phyloP scores from a whole-genome alignment of 1,140 invertebrate species.

The Atta cephalotes region DNA sequence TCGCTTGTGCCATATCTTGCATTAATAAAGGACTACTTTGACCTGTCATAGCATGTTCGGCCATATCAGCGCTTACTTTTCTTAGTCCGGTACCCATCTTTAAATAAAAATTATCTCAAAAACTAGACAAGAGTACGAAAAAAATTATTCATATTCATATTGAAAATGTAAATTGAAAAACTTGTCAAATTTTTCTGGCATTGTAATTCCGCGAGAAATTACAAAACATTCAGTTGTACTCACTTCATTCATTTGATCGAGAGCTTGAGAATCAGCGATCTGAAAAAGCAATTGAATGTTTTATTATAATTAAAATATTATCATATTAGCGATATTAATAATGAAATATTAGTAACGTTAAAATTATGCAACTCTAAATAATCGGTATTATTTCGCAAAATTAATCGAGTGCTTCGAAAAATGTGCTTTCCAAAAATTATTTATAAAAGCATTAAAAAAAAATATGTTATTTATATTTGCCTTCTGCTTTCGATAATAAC shows the following conservation, averaged over 20 bases:
- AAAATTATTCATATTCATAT: not conserved
- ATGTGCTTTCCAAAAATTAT: not conserved
- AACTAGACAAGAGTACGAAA: not conserved
- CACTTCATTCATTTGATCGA: not conserved
- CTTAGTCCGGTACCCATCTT: not conserved
- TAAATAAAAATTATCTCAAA: slow-evolving; percentile 1
- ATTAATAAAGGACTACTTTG: slow-evolving; percentile 6
- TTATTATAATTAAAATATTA: not conserved
- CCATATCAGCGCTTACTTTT: not conserved
- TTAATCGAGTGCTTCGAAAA: not conserved
- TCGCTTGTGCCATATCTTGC: no score
- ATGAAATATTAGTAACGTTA: not conserved
- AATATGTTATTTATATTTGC: not conserved
- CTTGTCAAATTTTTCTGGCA: not conserved
- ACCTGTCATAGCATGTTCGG: not conserved
- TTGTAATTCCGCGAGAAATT: not conserved
- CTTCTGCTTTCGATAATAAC: not conserved
- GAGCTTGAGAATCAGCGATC: not conserved
- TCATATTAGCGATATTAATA: not conserved
- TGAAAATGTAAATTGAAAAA: not conserved
- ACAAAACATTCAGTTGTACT: not conserved
- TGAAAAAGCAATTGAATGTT: not conserved
- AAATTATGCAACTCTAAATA: not conserved
- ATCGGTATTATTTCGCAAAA: not conserved
- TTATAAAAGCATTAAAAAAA: not conserved